Evolutionary conservation across 2,888 invertebrate species (phyloP).

Genomic region (Ramazzottius varieornatus): DNA sequence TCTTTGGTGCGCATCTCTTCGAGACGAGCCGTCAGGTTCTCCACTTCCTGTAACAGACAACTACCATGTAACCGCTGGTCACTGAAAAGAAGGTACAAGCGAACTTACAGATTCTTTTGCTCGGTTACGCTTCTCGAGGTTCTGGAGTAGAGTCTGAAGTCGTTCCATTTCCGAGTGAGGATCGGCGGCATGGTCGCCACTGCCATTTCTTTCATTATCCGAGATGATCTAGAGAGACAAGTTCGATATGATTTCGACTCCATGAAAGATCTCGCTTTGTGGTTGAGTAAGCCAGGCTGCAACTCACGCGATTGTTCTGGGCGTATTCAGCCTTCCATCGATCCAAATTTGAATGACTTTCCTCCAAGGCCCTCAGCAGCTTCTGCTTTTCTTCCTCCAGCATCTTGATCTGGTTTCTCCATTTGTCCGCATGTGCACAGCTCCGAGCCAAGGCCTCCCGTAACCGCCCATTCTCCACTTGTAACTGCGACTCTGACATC

Average conservation of each 20-base stretch:
- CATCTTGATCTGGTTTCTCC: not conserved
- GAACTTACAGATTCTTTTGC: not conserved
- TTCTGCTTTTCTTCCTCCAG: not conserved
- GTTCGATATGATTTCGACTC: not conserved
- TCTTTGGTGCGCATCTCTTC: not conserved
- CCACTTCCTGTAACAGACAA: not conserved
- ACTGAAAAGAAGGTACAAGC: not conserved
- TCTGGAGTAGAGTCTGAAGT: not conserved
- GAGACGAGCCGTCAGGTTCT: not conserved
- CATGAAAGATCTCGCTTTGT: not conserved
- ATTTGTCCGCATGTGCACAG: not conserved
- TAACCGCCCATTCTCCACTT: not conserved
- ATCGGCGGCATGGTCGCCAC: not conserved
- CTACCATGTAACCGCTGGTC: not conserved
- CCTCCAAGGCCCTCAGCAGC: constrained; percentile 1
- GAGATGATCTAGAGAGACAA: not conserved
- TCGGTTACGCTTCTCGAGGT: not conserved
- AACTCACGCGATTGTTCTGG: not conserved
- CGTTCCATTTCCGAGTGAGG: not conserved
- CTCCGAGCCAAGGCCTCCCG: not conserved
- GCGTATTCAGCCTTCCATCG: not conserved
- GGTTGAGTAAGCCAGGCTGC: not conserved
- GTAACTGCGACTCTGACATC: not conserved
- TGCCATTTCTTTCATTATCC: not conserved
- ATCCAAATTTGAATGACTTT: not conserved